phyloP scores from a whole-genome alignment of 2,888 invertebrate species.

The Agonopterix subpropinquella region DNA sequence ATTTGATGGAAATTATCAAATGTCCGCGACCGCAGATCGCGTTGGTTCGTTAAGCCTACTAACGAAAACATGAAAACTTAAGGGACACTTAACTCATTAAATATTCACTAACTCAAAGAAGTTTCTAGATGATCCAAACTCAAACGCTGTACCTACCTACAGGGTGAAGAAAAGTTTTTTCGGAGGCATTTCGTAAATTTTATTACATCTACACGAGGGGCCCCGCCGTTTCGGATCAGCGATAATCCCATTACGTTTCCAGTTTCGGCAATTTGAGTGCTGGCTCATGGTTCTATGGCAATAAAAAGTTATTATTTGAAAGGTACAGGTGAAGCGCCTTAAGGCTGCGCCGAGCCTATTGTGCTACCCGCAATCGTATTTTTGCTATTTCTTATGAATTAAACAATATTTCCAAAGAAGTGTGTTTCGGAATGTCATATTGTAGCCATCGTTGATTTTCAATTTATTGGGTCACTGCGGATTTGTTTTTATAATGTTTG shows the following conservation, averaged over 20 bases:
- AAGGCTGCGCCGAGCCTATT: no score
- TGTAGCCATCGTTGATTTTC: no score
- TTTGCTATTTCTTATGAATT: no score
- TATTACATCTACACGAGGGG: constrained; percentile 48
- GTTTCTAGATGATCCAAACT: constrained; percentile 20
- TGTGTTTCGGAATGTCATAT: no score
- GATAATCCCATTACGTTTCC: constrained; percentile 59
- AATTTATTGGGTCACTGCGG: no score
- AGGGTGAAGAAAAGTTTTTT: constrained; percentile 30
- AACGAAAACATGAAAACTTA: background rate
- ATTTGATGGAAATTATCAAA: background rate
- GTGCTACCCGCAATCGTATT: no score
- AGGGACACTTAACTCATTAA: background rate
- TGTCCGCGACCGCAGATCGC: background rate
- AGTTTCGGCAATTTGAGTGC: constrained; percentile 52
- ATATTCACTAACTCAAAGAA: constrained; percentile 7
- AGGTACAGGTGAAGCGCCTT: constrained; percentile 26
- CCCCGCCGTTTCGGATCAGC: constrained; percentile 57
- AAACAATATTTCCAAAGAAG: no score
- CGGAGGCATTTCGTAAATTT: constrained; percentile 42
- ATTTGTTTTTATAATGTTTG: no score
- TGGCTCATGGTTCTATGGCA: constrained; percentile 35
- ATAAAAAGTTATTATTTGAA: constrained; percentile 53
- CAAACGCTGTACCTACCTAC: constrained; percentile 26
- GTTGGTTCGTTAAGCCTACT: background rate